Evolutionary conservation across 2,113 vertebrate genomes (phyloP), one percentile per base, ranked within the genome.

Genomic region (Grammomys dolichurus): DNA sequence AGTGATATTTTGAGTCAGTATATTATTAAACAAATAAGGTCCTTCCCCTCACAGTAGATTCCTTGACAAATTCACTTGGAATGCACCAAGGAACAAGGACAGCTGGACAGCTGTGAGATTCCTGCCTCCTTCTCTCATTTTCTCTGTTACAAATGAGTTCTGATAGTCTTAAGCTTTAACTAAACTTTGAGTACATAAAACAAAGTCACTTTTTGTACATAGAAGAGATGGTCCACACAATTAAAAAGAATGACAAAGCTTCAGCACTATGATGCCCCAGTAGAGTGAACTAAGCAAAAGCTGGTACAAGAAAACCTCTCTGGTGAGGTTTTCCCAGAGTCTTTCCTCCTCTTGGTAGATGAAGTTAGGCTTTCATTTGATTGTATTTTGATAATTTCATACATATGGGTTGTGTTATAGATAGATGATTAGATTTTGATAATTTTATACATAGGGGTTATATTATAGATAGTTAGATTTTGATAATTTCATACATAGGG

Each of bases 51-150:
- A 56, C 1, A 14, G 58, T 73, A 40, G 88, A 97, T 26, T 81
- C 56, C 92, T 97, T 96, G 93, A 98, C 81, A 92, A 97, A 91
- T 92, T 94, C 76, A 88, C 92, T 81, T 89, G 96, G 91, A 95
- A n/a, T 0, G 54, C 77, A 81, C 84, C 76, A 96, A 93, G 75
- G 46, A 96, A 95, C 75, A 51, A 51, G 51, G 51, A 51, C 51
- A 51, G 51, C 10, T 51, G 81, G 90, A 91, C 93, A 95, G 80
- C 82, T 85, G n/a, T 92, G 93, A 96, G 70, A 51, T 69, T 65
- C 69, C 76, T 77, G 26, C 73, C 7, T 0, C n/a, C 24, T 48
- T 77, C 51, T 76, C 69, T 46, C 58, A 24, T 67, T 84, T 78
- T 81, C 12, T 60, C 12, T 46, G 7, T 36, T 40, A 78, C 63